Conservation (phyloP, 2,113 vertebrate genomes). For the Tretioscincus oriximinensis region DNA sequence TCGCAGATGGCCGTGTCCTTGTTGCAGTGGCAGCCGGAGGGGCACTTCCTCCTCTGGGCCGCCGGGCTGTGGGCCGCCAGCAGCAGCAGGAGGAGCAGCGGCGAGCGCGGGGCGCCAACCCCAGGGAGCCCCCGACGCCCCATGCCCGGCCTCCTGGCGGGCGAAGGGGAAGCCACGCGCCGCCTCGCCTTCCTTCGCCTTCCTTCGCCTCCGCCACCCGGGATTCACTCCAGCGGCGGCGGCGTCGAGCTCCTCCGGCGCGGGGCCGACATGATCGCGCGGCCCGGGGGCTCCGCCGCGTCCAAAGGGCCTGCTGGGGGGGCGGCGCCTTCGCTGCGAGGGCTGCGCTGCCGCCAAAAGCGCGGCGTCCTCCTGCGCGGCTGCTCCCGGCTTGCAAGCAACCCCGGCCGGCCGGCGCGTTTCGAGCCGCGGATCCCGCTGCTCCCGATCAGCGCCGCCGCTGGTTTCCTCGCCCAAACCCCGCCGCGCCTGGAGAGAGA, state of each 20-base stretch:
- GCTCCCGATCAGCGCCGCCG: no score
- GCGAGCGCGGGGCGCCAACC: slow-evolving; percentile 24
- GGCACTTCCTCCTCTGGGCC: slow-evolving; percentile 61
- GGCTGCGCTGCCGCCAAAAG: no score
- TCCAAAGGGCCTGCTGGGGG: no score
- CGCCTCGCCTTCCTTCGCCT: no score
- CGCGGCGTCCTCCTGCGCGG: no score
- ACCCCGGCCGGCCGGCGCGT: no score
- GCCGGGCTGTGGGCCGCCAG: slow-evolving; percentile 15
- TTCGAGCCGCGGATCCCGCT: no score
- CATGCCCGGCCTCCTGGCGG: not conserved
- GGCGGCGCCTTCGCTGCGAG: no score
- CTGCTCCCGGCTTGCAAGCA: no score
- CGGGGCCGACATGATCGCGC: not conserved
- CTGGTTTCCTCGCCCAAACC: no score
- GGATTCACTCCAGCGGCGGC: not conserved
- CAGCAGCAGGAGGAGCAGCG: not conserved
- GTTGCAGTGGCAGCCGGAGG: slow-evolving; percentile 63
- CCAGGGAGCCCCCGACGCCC: slow-evolving; percentile 15
- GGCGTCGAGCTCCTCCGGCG: not conserved
- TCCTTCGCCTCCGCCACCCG: not conserved
- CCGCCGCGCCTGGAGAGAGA: no score
- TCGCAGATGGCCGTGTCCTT: slow-evolving; percentile 70
- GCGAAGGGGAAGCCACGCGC: not conserved
- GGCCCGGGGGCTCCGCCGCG: not conserved